A percentile compares a stretch with the other conserved stretches of the same genome.
These are phyloP conservation scores for Thunnus maccoyii DNA, from an alignment of 2,113 vertebrate genomes.

Conservation along the genomic window DNA sequence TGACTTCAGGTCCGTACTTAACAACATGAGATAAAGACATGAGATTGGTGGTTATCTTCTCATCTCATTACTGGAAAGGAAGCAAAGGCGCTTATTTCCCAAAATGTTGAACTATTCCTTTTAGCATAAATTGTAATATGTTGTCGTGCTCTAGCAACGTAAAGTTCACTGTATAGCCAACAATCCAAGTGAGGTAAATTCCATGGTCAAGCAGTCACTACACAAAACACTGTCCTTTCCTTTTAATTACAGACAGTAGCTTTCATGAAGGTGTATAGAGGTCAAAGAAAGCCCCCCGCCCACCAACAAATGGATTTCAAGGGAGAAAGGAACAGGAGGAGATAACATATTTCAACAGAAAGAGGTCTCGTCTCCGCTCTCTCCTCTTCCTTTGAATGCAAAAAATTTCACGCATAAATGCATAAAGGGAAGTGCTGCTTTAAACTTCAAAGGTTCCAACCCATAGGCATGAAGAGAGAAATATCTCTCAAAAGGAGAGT, in stretches of 20 bases:
- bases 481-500: constrained; percentile 66
- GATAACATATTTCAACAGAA: constrained; percentile 58
- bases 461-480: constrained; percentile 47
- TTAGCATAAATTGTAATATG: too few species aligned
- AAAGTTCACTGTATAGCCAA: neutral
- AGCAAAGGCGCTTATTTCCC: too few species aligned
- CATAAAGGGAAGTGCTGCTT: constrained; percentile 65
- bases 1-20: neutral
- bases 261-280: constrained; percentile 25
- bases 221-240: neutral
- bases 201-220: neutral
- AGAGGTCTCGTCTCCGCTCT: constrained; percentile 48
- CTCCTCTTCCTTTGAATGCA: constrained; percentile 53
- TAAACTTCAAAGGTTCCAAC: constrained; percentile 79
- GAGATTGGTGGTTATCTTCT: neutral
- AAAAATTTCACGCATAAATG: constrained; percentile 69
- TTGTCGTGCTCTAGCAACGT: neutral
- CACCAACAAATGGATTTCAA: constrained; percentile 63
- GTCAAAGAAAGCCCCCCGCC: constrained; percentile 42
- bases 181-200: constrained; percentile 21
- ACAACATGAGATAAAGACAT: neutral
- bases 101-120: too few species aligned
- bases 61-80: neutral
- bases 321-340: constrained; percentile 61
- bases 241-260: constrained; percentile 31